These are phyloP conservation scores for Montipora foliosa DNA, from an alignment of 64 coral and sea anemone species.

Conservation along the genomic window DNA sequence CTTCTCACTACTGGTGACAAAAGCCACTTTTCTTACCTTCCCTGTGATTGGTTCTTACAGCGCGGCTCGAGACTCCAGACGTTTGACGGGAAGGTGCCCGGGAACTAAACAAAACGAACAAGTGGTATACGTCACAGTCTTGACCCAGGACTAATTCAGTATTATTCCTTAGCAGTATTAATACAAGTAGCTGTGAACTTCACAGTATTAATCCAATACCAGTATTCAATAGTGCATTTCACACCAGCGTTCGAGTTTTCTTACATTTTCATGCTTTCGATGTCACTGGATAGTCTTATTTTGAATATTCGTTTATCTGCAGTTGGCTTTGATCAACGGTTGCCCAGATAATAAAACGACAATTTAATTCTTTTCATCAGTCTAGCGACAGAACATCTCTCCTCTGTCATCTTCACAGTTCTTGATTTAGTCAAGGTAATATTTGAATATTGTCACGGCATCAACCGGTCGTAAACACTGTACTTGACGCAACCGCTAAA, in stretches of 20 bases:
- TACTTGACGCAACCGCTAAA: not conserved
- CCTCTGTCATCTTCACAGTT: not conserved
- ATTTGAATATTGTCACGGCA: conserved; percentile 3
- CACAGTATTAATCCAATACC: no score
- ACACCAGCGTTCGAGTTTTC: no score
- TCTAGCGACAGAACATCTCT: no score
- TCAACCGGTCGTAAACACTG: conserved; percentile 6
- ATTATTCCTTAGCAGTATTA: no score
- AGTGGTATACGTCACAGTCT: no score
- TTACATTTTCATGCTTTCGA: not conserved
- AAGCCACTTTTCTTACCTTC: conserved; percentile 55
- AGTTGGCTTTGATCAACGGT: not conserved
- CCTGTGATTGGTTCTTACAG: conserved; percentile 57
- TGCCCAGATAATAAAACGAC: not conserved
- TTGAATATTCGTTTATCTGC: not conserved
- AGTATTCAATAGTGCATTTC: no score
- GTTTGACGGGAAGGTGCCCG: conserved; percentile 66
- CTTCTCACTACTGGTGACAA: not conserved
- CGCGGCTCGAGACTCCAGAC: conserved; percentile 56
- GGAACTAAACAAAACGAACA: conserved; percentile 12
- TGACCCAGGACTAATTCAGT: no score
- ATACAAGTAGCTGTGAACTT: no score
- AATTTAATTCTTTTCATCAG: not conserved
- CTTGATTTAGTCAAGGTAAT: no score
- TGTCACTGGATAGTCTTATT: not conserved